Conservation (phyloP, 2,888 invertebrate genomes). For the Lissonota sp. region DNA sequence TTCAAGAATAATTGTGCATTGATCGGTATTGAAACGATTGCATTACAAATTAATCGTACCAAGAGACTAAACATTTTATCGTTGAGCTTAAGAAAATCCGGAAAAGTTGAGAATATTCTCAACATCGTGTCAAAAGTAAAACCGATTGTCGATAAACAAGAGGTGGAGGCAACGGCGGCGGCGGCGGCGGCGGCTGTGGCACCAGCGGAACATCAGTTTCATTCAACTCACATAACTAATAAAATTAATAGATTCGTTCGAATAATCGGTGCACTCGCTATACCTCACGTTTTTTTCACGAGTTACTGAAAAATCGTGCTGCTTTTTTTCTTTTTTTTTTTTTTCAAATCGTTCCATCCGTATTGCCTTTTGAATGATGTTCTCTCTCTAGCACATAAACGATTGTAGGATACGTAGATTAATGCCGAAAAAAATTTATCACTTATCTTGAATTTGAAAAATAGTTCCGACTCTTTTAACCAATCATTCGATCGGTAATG, state of each 20-base stretch:
- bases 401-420: constrained; percentile 33
- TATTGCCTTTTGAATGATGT: constrained; percentile 19
- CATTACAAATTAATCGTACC: constrained; percentile 8
- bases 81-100: constrained; percentile 8
- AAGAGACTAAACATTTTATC: not conserved
- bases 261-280: constrained; percentile 65
- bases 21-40: constrained; percentile 16
- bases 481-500: constrained; percentile 30
- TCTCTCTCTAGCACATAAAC: constrained; percentile 23
- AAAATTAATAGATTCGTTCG: constrained; percentile 58
- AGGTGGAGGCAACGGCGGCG: not conserved
- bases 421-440: constrained; percentile 52
- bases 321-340: constrained; percentile 18
- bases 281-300: constrained; percentile 64
- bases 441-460: constrained; percentile 5
- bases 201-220: too few species aligned
- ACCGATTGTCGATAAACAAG: not conserved
- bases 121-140: not conserved
- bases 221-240: not conserved
- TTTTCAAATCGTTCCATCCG: not conserved
- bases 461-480: constrained; percentile 36
- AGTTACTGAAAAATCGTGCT: constrained; percentile 50
- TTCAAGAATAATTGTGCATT: constrained; percentile 6
- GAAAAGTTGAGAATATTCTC: not conserved
- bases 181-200: too few species aligned